These are phyloP conservation scores for Pomacea canaliculata DNA, from an alignment of 2,888 invertebrate genomes.

Conservation along the genomic window DNA sequence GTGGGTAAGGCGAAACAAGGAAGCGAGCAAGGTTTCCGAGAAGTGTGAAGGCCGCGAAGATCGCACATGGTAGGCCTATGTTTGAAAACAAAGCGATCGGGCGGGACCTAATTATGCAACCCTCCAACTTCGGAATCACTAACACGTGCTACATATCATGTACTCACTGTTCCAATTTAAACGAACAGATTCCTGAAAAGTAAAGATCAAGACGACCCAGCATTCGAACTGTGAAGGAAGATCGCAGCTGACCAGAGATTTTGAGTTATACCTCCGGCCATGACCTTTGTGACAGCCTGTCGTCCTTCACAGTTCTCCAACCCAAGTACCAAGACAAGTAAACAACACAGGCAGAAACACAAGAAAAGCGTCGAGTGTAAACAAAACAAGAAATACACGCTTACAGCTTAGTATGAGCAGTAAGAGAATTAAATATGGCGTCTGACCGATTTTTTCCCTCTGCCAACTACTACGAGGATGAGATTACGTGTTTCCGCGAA, in stretches of 20 bases:
- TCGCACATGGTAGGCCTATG: slow-evolving; percentile 29
- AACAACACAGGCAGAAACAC: slow-evolving; percentile 16
- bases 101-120: not conserved
- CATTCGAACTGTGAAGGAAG: slow-evolving; percentile 8
- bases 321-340: slow-evolving; percentile 9
- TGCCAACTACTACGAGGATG: slow-evolving; percentile 12
- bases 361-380: slow-evolving; percentile 4
- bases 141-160: not conserved
- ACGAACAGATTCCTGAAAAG: not conserved
- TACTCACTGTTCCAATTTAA: slow-evolving; percentile 29
- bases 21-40: slow-evolving; percentile 16
- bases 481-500: slow-evolving; percentile 29
- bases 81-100: slow-evolving; percentile 32
- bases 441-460: slow-evolving; percentile 19
- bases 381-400: slow-evolving; percentile 3
- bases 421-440: slow-evolving; percentile 25
- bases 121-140: not conserved
- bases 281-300: slow-evolving; percentile 56
- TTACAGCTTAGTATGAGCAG: slow-evolving; percentile 12
- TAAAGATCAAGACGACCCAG: not conserved
- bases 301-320: slow-evolving; percentile 54
- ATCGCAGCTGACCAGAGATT: slow-evolving; percentile 19
- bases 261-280: slow-evolving; percentile 51
- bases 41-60: slow-evolving; percentile 35
- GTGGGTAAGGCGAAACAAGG: slow-evolving; percentile 22